Evolutionary conservation across 2,113 vertebrate genomes (phyloP).

Genomic region (Cavia porcellus): DNA sequence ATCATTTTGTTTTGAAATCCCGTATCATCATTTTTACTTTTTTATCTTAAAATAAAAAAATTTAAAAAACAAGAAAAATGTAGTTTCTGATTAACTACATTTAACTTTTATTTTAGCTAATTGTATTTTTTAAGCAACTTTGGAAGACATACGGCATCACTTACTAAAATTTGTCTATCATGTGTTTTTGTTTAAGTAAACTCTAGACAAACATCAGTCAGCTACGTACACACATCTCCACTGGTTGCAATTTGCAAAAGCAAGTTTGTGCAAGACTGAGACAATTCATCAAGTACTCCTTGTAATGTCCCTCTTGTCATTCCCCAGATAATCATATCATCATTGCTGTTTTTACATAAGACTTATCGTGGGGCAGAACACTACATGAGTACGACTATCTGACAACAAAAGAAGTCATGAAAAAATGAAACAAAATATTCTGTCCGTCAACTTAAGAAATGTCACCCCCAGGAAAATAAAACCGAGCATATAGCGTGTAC

Average conservation of each 20-base stretch:
- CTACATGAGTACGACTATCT: not conserved
- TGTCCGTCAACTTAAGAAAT: slow-evolving; percentile 56
- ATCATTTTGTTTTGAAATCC: no score
- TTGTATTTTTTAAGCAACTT: not conserved
- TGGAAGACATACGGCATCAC: not conserved
- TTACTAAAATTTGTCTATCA: not conserved
- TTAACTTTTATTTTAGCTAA: slow-evolving; percentile 15
- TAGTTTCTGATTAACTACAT: not conserved
- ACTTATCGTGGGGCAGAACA: not conserved
- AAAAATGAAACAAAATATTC: slow-evolving; percentile 52
- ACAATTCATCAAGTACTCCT: not conserved
- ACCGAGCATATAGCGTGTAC: not conserved
- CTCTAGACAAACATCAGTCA: not conserved
- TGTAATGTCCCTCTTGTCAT: not conserved
- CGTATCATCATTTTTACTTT: no score
- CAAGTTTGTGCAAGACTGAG: not conserved
- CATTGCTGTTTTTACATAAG: slow-evolving; percentile 24
- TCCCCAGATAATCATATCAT: not conserved
- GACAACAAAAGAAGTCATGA: slow-evolving; percentile 29
- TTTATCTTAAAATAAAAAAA: no score
- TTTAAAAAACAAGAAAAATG: not conserved
- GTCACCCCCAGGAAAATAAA: slow-evolving; percentile 64
- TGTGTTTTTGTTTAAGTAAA: not conserved
- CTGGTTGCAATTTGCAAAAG: slow-evolving; percentile 26
- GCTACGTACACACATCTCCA: not conserved